These are phyloP conservation scores for Tretioscincus oriximinensis DNA, from an alignment of 2,113 vertebrate species.

Conservation along the genomic window DNA sequence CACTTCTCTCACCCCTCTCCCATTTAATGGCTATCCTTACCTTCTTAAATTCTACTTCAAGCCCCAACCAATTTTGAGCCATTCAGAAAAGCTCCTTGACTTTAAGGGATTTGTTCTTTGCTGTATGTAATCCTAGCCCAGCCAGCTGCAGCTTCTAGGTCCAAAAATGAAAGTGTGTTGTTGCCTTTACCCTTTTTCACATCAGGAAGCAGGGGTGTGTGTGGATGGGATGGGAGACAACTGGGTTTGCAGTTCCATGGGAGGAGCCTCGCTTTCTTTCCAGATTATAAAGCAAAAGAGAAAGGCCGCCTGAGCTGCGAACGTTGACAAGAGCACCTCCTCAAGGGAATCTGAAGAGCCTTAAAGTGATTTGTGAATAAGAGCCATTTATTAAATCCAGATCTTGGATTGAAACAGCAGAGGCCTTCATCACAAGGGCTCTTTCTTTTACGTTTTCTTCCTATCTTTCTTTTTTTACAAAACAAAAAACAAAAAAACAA, in stretches of 20 bases:
- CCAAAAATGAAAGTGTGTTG: constrained; percentile 61
- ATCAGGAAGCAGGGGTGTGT: constrained; percentile 30
- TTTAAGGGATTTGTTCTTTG: constrained; percentile 46
- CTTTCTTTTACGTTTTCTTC: constrained; percentile 57
- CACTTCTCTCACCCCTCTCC: background rate
- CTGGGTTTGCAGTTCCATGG: constrained; percentile 54
- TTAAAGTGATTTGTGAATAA: constrained; percentile 93
- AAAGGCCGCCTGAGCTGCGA: constrained; percentile 62
- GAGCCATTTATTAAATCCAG: constrained; percentile 89
- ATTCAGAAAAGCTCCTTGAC: constrained; percentile 31
- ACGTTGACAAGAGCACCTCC: constrained; percentile 73
- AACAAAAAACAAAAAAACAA: background rate
- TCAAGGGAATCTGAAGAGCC: constrained; percentile 86
- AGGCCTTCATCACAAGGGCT: constrained; percentile 68
- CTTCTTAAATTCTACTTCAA: constrained; percentile 54
- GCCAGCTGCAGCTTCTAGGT: constrained; percentile 54
- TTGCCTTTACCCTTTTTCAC: constrained; percentile 66
- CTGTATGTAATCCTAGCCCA: constrained; percentile 44
- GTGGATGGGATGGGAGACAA: constrained; percentile 29
- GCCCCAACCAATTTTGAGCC: constrained; percentile 45
- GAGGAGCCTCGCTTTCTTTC: constrained; percentile 62
- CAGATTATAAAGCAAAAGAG: constrained; percentile 59
- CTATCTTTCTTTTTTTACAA: constrained; percentile 15
- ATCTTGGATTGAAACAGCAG: constrained; percentile 75
- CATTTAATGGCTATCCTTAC: constrained; percentile 31